Evolutionary conservation across 2,888 invertebrate genomes (phyloP).

Genomic region (Odiellus spinosus): DNA sequence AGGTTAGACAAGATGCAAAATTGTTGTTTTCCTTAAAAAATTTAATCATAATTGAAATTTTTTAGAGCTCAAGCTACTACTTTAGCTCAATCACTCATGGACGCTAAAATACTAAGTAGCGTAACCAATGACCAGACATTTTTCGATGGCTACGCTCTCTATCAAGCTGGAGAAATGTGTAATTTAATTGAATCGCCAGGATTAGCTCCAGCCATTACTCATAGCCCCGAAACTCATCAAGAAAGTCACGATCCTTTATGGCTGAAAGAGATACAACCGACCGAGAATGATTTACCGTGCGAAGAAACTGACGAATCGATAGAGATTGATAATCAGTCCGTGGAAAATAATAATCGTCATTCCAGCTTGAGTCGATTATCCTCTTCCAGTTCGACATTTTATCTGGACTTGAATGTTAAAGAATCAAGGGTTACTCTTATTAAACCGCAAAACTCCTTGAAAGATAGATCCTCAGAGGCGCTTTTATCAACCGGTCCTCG

Average conservation of each 20-base stretch:
- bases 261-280: slow-evolving; percentile 42
- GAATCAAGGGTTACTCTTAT: slow-evolving; percentile 39
- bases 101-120: slow-evolving; percentile 54
- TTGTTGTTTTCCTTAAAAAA: no score
- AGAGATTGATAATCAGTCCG: no score
- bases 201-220: slow-evolving; percentile 5
- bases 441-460: slow-evolving; percentile 15
- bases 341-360: no score
- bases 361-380: slow-evolving; percentile 6
- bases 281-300: slow-evolving; percentile 23
- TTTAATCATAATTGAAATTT: slow-evolving; percentile 7
- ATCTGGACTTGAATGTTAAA: slow-evolving; percentile 45
- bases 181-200: not conserved
- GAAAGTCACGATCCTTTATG: slow-evolving; percentile 46
- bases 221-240: slow-evolving; percentile 20
- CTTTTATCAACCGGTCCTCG: no score
- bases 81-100: slow-evolving; percentile 59
- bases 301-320: not conserved
- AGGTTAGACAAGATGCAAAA: slow-evolving; percentile 46
- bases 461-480: not conserved
- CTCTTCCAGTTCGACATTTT: slow-evolving; percentile 41
- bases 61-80: slow-evolving; percentile 40
- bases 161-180: slow-evolving; percentile 34
- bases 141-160: slow-evolving; percentile 45
- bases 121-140: slow-evolving; percentile 40